Base-by-base conservation (phyloP, 2,113 vertebrate genomes). In the Coryphaenoides rupestris region DNA sequence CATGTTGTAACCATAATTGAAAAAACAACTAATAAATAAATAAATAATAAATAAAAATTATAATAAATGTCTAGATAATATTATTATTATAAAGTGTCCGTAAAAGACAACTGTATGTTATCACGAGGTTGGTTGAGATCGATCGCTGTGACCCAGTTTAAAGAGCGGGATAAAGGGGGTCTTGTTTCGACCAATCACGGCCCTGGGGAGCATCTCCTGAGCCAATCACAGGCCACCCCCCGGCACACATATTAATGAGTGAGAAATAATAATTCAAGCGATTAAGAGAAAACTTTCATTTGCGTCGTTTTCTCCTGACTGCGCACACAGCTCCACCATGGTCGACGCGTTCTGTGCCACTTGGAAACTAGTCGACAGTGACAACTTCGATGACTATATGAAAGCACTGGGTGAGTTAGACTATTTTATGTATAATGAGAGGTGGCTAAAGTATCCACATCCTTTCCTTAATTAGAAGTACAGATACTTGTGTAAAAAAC, bases 341-440 rank as follows among this genome's bases (percentile, higher is more conserved):
- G 94, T 93, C 66, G 94, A 98, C 56, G 90, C 93, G 74, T 98
- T 98, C 85, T 95, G 93, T 82, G 94, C 91, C 76, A 95, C 93
- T 58, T 98, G 96, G 95, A 96, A 95, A 74, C 86, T 98, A 84
- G 89, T 90, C 2, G 92, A 95, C 77, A 95, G 94, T 74, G 93
- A 96, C 53, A 95, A 98, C 69, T 98, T 97, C 60, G 94, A 98
- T 60, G 94, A 95, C 6, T 98, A 96, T 68, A 93, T 98, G 95
- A 96, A 95, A 85, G 90, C 92, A 1, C 75, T 96, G 0, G 95
- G 96, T 98, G 87, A 78, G 94, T 92, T 53, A 12, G 16, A 3
- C 5, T n/a, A n/a, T 23, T 28, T 14, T n/a, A n/a, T n/a, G n/a
- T n/a, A n/a, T n/a, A n/a, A n/a, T n/a, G n/a, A n/a, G n/a, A n/a